A percentile compares a stretch with the other conserved stretches of the same genome.
These are phyloP conservation scores for Siniperca chuatsi DNA, from an alignment of 2,113 vertebrate genomes.

Conservation along the genomic window DNA sequence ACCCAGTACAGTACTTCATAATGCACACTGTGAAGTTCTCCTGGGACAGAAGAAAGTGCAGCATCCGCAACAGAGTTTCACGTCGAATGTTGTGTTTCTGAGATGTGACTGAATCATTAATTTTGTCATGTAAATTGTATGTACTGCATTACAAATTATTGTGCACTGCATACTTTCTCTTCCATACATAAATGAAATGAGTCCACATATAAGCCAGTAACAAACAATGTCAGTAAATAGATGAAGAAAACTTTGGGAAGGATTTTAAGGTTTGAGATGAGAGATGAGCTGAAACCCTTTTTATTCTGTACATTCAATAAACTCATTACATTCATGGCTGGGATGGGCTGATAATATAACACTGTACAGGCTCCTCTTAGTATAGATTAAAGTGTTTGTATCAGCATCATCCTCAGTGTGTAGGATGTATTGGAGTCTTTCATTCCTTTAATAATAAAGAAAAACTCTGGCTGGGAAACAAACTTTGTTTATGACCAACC, in stretches of 20 bases:
- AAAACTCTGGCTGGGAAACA: background rate
- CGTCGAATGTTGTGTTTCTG: background rate
- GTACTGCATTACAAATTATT: background rate
- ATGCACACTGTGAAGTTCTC: constrained; percentile 27
- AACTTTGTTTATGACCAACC: background rate
- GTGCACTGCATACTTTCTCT: background rate
- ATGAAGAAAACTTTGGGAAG: background rate
- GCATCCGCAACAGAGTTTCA: background rate
- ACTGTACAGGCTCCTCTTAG: background rate
- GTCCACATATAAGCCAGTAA: background rate
- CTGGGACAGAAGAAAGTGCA: constrained; percentile 29
- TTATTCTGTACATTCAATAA: background rate
- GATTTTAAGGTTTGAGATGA: background rate
- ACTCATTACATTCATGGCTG: background rate
- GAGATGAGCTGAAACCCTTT: background rate
- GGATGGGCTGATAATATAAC: background rate
- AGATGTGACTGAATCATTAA: constrained; percentile 27
- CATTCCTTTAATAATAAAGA: constrained; percentile 1
- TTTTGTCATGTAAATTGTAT: constrained; percentile 26
- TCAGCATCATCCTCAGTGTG: background rate
- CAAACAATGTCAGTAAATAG: background rate
- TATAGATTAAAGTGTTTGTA: background rate
- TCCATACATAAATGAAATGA: background rate
- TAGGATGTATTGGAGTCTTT: background rate
- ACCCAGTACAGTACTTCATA: constrained; percentile 35